Evolutionary conservation across 2,797 vertebrate species (phyloP).

Genomic region (Pseudocheirus occidentalis): DNA sequence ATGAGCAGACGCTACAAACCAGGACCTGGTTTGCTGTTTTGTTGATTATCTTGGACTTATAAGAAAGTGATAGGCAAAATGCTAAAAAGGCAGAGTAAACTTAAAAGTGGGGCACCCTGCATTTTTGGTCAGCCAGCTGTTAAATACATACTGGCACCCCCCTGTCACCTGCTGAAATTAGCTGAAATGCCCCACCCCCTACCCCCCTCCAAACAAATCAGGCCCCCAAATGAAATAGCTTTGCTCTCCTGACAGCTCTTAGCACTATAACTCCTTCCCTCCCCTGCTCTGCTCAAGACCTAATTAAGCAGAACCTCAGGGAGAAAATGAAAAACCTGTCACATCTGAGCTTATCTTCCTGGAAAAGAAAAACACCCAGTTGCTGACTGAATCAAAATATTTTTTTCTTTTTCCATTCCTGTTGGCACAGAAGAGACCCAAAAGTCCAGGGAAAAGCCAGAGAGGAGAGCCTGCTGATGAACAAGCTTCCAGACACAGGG

Average conservation of each 20-base stretch:
- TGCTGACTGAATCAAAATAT: not conserved
- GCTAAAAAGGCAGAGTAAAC: not conserved
- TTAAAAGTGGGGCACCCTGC: not conserved
- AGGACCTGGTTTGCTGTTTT: not conserved
- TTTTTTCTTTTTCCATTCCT: not conserved
- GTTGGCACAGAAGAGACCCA: not conserved
- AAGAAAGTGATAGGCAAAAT: not conserved
- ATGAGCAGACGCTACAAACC: not conserved
- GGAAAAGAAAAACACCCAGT: not conserved
- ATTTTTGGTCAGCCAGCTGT: not conserved
- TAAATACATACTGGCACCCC: not conserved
- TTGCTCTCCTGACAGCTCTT: not conserved
- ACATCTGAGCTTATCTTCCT: not conserved
- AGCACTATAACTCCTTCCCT: not conserved
- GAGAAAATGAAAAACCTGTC: not conserved
- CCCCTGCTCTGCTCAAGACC: not conserved
- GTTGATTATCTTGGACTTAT: not conserved
- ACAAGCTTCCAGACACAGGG: not conserved
- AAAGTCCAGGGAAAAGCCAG: not conserved
- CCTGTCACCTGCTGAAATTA: not conserved
- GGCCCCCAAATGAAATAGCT: not conserved
- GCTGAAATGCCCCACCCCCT: not conserved
- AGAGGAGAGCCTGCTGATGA: not conserved
- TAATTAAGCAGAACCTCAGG: conserved; percentile 3
- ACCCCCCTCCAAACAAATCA: not conserved